Evolutionary conservation across 2,113 vertebrate genomes (phyloP).

Genomic region (Turdus rufiventris): DNA sequence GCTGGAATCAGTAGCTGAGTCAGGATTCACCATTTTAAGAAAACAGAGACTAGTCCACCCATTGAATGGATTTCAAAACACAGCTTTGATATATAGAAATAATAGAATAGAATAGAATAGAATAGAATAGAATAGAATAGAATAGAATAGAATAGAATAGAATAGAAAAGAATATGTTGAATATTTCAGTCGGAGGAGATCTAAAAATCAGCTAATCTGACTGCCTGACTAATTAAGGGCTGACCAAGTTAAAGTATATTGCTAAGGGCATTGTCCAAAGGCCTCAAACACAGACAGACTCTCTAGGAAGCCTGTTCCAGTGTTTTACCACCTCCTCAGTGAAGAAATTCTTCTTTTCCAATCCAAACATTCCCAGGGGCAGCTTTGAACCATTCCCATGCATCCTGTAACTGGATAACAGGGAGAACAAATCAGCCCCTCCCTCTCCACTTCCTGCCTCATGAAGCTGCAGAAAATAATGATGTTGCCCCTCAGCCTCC

Average conservation of each 20-base stretch:
- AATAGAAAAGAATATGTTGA: neutral
- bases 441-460: neutral
- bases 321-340: accelerated
- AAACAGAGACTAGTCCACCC: neutral
- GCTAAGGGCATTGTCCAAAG: neutral
- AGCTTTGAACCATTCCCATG: neutral
- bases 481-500: neutral
- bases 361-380: neutral
- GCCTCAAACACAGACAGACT: neutral
- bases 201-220: neutral
- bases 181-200: neutral
- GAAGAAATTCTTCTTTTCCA: neutral
- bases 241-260: neutral
- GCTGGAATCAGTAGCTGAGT: neutral
- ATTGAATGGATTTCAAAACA: neutral
- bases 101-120: neutral
- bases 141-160: neutral
- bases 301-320: neutral
- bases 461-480: neutral
- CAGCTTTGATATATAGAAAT: neutral
- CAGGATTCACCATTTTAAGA: neutral
- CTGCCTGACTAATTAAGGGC: neutral
- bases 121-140: neutral
- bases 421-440: neutral
- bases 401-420: accelerated